Evolutionary conservation across 2,888 invertebrate species (phyloP), one percentile per base, ranked within the genome.

Genomic region (Gymnocheta viridis): DNA sequence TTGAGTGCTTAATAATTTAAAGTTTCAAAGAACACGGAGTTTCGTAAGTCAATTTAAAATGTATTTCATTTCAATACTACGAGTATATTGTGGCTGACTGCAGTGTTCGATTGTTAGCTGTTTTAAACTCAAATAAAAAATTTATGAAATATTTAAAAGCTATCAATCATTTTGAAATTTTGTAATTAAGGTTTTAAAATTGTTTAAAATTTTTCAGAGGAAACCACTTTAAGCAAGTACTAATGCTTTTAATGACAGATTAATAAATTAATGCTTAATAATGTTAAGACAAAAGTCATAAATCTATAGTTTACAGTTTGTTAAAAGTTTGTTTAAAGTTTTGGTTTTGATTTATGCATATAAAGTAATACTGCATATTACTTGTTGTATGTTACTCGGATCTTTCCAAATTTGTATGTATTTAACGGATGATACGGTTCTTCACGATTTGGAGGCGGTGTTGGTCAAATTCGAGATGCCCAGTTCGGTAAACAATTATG

Each of bases 231-330:
- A 9, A 1, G 17, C 0, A 47, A 44, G 3, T 51, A 19, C 12
- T 10, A 51, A 24, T 51, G 47, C 49, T 62, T 62, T 24, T 17
- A 62, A 44, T 62, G 41, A 44, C 62, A 41, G n/a, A n/a, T 62
- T 62, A 62, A 62, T 44, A 29, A 44, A 44, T 64, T 10, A 22
- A 12, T 19, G n/a, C n/a, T n/a, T n/a, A n/a, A n/a, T n/a, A n/a
- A n/a, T n/a, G n/a, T n/a, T n/a, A n/a, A n/a, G n/a, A 19, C 7
- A 19, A 19, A 44, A 19, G 17, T 44, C 17, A 2, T 17, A 44
- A 44, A 44, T 44, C 1, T 7, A 32, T 5, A 32, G 32, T 7
- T 32, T 32, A 9, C 9, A 32, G 4, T 32, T 32, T 32, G 32
- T n/a, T n/a, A n/a, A n/a, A n/a, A n/a, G n/a, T n/a, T n/a, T n/a